Conservation (phyloP, 2,113 vertebrate species). For the Heloderma charlesbogerti region DNA sequence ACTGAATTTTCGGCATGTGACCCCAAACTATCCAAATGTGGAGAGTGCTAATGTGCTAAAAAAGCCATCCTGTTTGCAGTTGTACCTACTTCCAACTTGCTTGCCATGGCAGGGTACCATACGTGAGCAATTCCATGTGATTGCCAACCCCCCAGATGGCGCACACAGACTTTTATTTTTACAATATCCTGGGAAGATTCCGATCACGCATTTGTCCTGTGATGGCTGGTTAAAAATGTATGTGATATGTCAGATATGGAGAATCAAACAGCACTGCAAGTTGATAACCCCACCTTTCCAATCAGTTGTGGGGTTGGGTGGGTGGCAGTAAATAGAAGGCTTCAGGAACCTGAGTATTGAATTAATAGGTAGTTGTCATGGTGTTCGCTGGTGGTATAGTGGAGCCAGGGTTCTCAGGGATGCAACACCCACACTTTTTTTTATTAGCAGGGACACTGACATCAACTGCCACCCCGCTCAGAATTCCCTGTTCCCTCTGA, state of each 20-base stretch:
- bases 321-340: background rate
- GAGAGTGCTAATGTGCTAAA: background rate
- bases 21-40: background rate
- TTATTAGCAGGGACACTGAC: no score
- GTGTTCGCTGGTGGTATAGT: no score
- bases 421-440: no score
- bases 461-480: no score
- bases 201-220: background rate
- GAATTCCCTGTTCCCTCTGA: no score
- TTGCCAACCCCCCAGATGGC: background rate
- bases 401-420: no score
- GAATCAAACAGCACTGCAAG: background rate
- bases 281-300: background rate
- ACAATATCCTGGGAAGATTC: background rate
- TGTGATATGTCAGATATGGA: background rate
- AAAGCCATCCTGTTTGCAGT: background rate
- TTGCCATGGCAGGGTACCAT: background rate
- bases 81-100: background rate
- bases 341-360: background rate
- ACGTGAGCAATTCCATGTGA: background rate
- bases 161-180: background rate
- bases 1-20: no score
- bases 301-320: background rate
- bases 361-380: background rate
- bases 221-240: background rate